phyloP scores from a whole-genome alignment of 2,113 vertebrate species.

The Stigmatopora nigra region DNA sequence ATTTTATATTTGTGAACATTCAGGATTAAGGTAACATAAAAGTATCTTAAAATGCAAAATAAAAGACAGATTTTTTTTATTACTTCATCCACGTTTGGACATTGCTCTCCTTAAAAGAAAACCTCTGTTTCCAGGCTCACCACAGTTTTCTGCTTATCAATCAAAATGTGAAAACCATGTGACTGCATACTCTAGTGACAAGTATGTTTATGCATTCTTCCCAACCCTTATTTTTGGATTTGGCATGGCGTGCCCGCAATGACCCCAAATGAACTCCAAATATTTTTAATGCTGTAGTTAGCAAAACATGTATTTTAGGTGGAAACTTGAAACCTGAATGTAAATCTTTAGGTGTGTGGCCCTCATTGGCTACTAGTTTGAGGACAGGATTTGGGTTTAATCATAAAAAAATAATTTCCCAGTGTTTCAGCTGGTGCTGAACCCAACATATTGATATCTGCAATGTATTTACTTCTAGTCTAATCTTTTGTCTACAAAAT shows the following conservation, averaged over 20 bases:
- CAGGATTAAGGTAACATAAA: too few species aligned
- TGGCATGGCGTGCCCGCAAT: background rate
- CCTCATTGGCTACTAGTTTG: background rate
- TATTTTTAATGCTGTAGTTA: background rate
- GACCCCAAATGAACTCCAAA: background rate
- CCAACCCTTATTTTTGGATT: background rate
- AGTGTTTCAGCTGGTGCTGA: too few species aligned
- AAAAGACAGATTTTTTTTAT: background rate
- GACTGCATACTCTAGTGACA: background rate
- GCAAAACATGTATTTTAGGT: background rate
- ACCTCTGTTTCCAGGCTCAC: constrained; percentile 26
- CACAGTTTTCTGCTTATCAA: constrained; percentile 32
- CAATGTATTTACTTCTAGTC: too few species aligned
- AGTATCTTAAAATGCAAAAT: too few species aligned
- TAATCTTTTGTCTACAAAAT: too few species aligned
- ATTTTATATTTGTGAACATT: too few species aligned
- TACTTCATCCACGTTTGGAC: background rate
- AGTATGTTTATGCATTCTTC: background rate
- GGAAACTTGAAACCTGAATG: too few species aligned
- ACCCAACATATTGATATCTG: too few species aligned
- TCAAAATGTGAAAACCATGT: constrained; percentile 17
- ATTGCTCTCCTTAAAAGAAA: background rate
- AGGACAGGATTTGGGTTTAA: background rate
- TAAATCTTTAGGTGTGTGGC: too few species aligned
- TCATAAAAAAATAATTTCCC: too few species aligned